Evolutionary conservation across 2,797 vertebrate species (phyloP).

Genomic region (Xenops minutus): DNA sequence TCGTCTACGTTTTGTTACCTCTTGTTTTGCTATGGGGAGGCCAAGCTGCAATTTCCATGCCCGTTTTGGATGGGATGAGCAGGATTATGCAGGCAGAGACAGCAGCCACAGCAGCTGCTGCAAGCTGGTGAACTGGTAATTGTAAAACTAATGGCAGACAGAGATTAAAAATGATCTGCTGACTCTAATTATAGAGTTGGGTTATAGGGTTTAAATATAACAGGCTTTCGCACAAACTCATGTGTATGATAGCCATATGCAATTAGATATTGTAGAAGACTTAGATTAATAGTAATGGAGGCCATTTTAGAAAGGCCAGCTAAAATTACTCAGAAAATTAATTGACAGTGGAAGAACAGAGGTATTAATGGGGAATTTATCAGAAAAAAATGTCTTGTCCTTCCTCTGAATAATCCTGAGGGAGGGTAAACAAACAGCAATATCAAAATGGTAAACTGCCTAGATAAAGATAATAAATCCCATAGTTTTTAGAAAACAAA

Average conservation of each 20-base stretch:
- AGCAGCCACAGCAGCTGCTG: background rate
- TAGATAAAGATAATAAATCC: background rate
- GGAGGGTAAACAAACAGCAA: background rate
- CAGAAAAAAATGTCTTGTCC: background rate
- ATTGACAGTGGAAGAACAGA: background rate
- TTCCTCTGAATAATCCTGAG: background rate
- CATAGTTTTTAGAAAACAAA: background rate
- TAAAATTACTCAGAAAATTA: constrained; percentile 44
- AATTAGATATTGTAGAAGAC: constrained; percentile 25
- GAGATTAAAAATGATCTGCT: background rate
- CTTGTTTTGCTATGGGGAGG: background rate
- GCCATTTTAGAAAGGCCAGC: constrained; percentile 34
- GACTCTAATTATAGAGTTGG: background rate
- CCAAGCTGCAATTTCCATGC: background rate
- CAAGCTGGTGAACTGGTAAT: background rate
- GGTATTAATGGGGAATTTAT: background rate
- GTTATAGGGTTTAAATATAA: constrained; percentile 34
- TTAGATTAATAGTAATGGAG: constrained; percentile 46
- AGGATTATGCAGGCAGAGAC: background rate
- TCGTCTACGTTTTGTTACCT: background rate
- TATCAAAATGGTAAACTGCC: background rate
- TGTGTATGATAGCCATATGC: background rate
- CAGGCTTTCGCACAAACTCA: constrained; percentile 22
- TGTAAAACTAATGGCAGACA: background rate
- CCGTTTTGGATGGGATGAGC: background rate